Percentiles rank a stretch among this genome's conserved stretches.
phyloP scores from a whole-genome alignment of 2,113 vertebrate genomes.

The Vidua chalybeata region DNA sequence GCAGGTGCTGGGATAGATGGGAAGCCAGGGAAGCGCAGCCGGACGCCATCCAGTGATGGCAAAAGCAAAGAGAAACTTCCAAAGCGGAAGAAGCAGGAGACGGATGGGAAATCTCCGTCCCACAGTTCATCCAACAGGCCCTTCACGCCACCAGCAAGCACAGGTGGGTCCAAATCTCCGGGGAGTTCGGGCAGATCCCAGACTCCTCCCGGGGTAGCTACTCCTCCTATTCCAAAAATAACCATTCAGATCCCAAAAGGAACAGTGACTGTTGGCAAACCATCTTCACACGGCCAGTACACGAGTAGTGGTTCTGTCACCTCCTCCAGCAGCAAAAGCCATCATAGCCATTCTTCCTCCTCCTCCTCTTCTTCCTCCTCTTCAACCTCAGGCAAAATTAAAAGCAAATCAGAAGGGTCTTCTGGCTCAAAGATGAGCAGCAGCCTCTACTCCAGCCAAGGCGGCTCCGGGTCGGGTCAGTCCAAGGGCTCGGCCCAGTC shows the following conservation, averaged over 20 bases:
- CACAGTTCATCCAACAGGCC: constrained; percentile 90
- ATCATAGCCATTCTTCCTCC: constrained; percentile 91
- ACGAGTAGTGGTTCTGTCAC: constrained; percentile 87
- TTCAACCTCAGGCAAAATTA: constrained; percentile 92
- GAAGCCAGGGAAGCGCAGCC: constrained; percentile 92
- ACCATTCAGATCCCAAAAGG: constrained; percentile 98
- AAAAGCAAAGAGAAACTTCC: constrained; percentile 96
- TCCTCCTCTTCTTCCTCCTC: constrained; percentile 84
- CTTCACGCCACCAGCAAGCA: constrained; percentile 93
- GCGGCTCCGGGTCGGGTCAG: constrained; percentile 80
- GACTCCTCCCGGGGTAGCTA: constrained; percentile 92
- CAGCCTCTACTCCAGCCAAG: constrained; percentile 85
- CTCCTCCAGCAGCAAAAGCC: constrained; percentile 89
- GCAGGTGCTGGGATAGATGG: constrained; percentile 79
- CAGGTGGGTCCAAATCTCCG: constrained; percentile 92
- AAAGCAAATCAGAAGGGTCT: constrained; percentile 90
- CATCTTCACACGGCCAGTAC: constrained; percentile 91
- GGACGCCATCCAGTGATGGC: constrained; percentile 94
- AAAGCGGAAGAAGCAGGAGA: constrained; percentile 93
- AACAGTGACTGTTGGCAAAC: constrained; percentile 92
- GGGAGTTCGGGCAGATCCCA: constrained; percentile 94
- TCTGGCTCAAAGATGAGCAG: constrained; percentile 83
- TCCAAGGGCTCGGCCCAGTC: constrained; percentile 92
- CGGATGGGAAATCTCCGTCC: constrained; percentile 94
- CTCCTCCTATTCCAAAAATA: constrained; percentile 96